Conservation (phyloP, 2,797 vertebrate species). For the Halcyon smyrnensis region DNA sequence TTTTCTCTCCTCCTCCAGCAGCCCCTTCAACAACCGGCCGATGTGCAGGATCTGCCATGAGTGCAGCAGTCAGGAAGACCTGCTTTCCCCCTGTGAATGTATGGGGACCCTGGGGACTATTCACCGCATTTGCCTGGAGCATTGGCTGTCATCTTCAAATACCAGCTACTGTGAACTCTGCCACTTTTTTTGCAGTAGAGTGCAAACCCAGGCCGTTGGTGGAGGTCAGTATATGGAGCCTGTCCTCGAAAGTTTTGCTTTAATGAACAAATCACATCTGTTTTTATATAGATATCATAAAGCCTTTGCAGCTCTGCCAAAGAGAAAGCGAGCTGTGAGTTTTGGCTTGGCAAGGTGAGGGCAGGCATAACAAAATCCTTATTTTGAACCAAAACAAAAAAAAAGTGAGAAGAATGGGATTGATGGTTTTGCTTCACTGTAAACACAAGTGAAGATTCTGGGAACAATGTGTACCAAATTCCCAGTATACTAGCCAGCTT, state of each 20-base stretch:
- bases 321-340: neutral
- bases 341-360: neutral
- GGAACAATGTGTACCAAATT: neutral
- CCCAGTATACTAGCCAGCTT: neutral
- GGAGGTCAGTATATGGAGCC: conserved; percentile 79
- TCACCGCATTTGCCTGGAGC: conserved; percentile 90
- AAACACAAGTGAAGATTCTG: neutral
- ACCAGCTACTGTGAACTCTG: conserved; percentile 91
- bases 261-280: neutral
- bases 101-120: conserved; percentile 86
- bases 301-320: neutral
- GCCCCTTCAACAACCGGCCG: conserved; percentile 80
- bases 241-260: neutral
- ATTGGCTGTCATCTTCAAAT: conserved; percentile 88
- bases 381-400: neutral
- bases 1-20: conserved; percentile 55
- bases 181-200: conserved; percentile 89
- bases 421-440: neutral
- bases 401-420: neutral
- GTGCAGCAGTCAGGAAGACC: conserved; percentile 85
- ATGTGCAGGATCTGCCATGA: conserved; percentile 90
- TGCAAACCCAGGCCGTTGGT: conserved; percentile 84
- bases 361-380: neutral
- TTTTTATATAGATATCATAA: neutral
- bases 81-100: conserved; percentile 88